These are phyloP conservation scores for Rhingia rostrata DNA, from an alignment of 2,888 invertebrate species.

Conservation along the genomic window DNA sequence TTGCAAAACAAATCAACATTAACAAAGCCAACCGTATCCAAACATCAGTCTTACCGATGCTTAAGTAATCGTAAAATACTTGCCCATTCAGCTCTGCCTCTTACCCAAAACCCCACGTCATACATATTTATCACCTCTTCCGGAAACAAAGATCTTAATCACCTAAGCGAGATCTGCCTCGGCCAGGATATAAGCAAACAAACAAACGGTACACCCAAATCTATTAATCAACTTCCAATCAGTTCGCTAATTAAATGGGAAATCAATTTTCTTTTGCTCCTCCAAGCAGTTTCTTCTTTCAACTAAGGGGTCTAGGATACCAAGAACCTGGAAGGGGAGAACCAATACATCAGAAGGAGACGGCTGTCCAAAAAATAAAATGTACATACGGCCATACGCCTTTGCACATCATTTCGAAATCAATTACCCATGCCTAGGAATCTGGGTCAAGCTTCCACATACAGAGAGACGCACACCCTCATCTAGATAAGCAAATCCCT, in stretches of 20 bases:
- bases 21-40: too few species aligned
- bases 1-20: too few species aligned
- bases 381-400: neutral
- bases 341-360: conserved; percentile 14
- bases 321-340: conserved; percentile 6
- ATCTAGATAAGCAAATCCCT: conserved; percentile 60
- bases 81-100: too few species aligned
- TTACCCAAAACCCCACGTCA: too few species aligned
- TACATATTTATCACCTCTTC: conserved; percentile 5
- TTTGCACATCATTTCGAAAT: conserved; percentile 50
- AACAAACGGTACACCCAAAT: conserved; percentile 30
- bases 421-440: conserved; percentile 55
- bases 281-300: conserved; percentile 15
- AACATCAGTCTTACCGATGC: too few species aligned
- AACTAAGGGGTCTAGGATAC: neutral
- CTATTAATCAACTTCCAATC: conserved; percentile 64
- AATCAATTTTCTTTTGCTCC: conserved; percentile 46
- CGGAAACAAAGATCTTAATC: conserved; percentile 45
- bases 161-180: conserved; percentile 1
- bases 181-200: neutral
- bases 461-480: conserved; percentile 6
- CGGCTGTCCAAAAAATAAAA: neutral
- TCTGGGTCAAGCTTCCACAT: conserved; percentile 27
- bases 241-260: conserved; percentile 64
- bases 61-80: too few species aligned